A percentile compares a stretch with the other conserved stretches of the same genome.
These are phyloP conservation scores for Podiceps cristatus DNA, from an alignment of 2,113 vertebrate genomes.

Conservation along the genomic window DNA sequence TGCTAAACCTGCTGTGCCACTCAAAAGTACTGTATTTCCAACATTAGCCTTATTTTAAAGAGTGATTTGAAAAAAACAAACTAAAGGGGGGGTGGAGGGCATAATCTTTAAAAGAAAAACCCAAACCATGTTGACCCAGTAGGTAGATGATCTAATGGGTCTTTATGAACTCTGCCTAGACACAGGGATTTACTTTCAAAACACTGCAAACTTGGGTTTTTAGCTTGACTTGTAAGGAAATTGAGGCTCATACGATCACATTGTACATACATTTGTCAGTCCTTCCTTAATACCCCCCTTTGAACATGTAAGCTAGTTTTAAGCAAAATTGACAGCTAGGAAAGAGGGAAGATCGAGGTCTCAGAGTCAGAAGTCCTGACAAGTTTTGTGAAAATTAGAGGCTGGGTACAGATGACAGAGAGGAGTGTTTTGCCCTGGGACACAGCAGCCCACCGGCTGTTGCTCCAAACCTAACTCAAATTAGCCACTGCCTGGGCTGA, in stretches of 20 bases:
- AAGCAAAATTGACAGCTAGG: neutral
- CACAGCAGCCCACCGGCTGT: neutral
- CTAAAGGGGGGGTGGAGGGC: too few relatives aligned
- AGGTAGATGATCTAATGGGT: neutral
- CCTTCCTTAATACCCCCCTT: neutral
- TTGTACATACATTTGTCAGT: neutral
- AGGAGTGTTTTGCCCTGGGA: neutral
- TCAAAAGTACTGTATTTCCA: neutral
- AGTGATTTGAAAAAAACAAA: neutral
- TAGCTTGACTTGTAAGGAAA: neutral
- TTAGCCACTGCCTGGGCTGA: neutral
- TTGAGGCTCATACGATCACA: neutral
- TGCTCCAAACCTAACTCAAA: neutral
- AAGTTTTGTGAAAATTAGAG: neutral
- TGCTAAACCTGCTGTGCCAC: constrained; percentile 34
- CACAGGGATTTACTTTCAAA: neutral
- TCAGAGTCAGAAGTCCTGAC: neutral
- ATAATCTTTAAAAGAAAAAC: neutral
- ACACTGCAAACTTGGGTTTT: neutral
- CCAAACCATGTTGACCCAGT: neutral
- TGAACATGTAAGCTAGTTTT: neutral
- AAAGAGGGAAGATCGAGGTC: neutral
- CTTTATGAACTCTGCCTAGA: neutral
- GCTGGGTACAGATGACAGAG: neutral
- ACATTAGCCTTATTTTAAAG: neutral